Percentiles rank a stretch among this genome's conserved stretches.
These are phyloP conservation scores for Gymnoscopelus braueri DNA, from an alignment of 2,797 vertebrate species.

Conservation along the genomic window DNA sequence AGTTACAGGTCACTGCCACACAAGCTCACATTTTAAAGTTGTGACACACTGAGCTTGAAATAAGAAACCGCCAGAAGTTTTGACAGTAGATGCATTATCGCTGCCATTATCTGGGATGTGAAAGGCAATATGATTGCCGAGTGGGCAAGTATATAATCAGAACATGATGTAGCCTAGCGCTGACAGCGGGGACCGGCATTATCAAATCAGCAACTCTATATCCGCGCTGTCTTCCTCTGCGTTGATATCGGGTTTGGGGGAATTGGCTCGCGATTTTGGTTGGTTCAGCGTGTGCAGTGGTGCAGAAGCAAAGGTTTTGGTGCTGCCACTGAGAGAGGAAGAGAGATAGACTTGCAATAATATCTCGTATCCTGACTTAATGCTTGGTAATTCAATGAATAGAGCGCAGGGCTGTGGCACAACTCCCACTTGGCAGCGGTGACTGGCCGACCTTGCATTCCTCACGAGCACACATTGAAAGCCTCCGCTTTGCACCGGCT, in stretches of 20 bases:
- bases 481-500: conserved; percentile 7
- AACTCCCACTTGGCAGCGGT: conserved; percentile 51
- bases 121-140: background rate
- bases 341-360: conserved; percentile 58
- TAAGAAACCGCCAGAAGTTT: background rate
- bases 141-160: conserved; percentile 7
- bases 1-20: conserved; percentile 63
- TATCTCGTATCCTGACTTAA: conserved; percentile 66
- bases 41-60: conserved; percentile 2
- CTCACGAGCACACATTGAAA: conserved; percentile 30
- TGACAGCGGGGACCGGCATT: conserved; percentile 15
- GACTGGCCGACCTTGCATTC: conserved; percentile 42
- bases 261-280: conserved; percentile 19
- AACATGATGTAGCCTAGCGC: conserved; percentile 17
- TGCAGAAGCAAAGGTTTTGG: conserved; percentile 27
- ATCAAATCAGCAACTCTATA: conserved; percentile 25
- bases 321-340: conserved; percentile 40
- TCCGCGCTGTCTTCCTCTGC: conserved; percentile 7
- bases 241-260: conserved; percentile 26
- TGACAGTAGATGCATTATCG: conserved; percentile 1
- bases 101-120: background rate
- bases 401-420: conserved; percentile 53
- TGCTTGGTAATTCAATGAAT: conserved; percentile 58
- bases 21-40: background rate
- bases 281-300: conserved; percentile 29